Conservation (phyloP, 37 sponge, comb jelly and placozoan species). For the Hexactinellida sp. region DNA sequence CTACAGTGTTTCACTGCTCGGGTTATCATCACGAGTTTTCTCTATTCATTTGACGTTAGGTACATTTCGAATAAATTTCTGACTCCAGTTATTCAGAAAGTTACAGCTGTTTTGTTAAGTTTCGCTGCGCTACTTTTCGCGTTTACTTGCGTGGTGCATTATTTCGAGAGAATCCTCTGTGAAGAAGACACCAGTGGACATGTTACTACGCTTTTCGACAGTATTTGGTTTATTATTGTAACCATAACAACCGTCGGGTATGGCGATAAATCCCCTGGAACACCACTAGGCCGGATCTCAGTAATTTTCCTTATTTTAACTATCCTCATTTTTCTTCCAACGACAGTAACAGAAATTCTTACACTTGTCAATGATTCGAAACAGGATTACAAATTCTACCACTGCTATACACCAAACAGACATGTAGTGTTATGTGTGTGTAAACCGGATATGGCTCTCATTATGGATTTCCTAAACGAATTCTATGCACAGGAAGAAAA, state of each 20-base stretch:
- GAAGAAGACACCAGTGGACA: background rate
- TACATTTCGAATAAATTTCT: background rate
- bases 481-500: background rate
- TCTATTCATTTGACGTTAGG: background rate
- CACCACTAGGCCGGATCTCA: constrained; percentile 37
- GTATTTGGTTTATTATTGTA: constrained; percentile 47
- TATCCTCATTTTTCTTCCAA: background rate
- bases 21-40: constrained; percentile 16
- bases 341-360: background rate
- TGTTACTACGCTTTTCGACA: constrained; percentile 24
- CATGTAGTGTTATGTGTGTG: background rate
- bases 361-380: background rate
- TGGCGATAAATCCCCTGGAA: constrained; percentile 38
- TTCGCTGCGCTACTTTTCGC: background rate
- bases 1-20: constrained; percentile 49
- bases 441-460: background rate
- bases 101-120: background rate
- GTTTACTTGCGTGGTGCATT: constrained; percentile 40
- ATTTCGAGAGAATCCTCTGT: constrained; percentile 34
- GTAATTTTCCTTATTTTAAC: constrained; percentile 32
- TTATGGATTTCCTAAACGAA: background rate
- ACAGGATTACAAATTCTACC: background rate
- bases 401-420: background rate
- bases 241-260: constrained; percentile 63
- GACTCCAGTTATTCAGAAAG: background rate